Base-by-base conservation (phyloP, 2,113 vertebrate genomes). In the Xenopus borealis region DNA sequence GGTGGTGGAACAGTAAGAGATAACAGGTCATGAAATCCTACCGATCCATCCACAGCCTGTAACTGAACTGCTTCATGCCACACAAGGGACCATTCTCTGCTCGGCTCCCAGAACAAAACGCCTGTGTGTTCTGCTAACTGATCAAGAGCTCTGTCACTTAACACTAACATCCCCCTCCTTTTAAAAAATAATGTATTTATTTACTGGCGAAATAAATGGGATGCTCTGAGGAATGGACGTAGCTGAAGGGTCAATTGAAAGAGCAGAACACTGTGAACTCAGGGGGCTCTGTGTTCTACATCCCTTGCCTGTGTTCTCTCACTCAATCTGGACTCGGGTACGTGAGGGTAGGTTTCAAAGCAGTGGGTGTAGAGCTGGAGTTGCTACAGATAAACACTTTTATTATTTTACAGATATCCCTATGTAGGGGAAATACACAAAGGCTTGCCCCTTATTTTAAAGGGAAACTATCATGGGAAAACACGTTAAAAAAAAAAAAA, bases 1-100 rank as follows among this genome's bases (percentile, higher is more conserved):
- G n/a, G 44, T 12, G 45, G 74, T n/a, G 58, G 66, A 63, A 57
- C 33, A 18, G 58, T 62, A 23, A 67, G 46, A 76, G 74, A 76
- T 76, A 76, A 69, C 74, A 69, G 59, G 74, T 70, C 74, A 76
- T 69, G 46, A 57, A 76, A 76, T 70, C 62, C 74, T 69, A 76
- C 69, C 74, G 74, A 76, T 76, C 74, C 27, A 55, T 76, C 74
- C 66, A 27, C 74, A 76, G 74, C 46, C 74, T 76, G 74, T 70
- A 77, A 77, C 74, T 70, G 74, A 70, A 18, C 67, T 57, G n/a
- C 67, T 58, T 67, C 1, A 40, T 27, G 55, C 30, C 57, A 69
- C 74, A 77, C 74, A 77, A 77, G 74, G 66, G 61, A 50, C 74
- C 61, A 57, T 77, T 77, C 66, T 70, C 74, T 64, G 67, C 59